Base-by-base conservation (phyloP, 1,140 invertebrate species). In the Plectrocnemia conspersa region DNA sequence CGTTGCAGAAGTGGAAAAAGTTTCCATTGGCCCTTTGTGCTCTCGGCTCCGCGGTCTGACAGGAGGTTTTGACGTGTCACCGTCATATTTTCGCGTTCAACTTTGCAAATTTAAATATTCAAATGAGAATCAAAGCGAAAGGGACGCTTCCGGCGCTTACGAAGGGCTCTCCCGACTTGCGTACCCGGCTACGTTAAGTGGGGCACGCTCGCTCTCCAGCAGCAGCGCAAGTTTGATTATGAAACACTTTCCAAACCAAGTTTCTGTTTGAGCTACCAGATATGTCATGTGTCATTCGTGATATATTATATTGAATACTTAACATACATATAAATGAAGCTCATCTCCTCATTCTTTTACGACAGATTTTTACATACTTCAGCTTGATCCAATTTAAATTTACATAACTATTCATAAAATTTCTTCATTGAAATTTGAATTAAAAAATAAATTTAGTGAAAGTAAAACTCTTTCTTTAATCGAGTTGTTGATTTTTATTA, bases 101-200 rank as follows among this genome's bases (percentile, higher is more conserved):
- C 47, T 49, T 52, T 57, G 35, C 48, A 53, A 58, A 59, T 59
- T 59, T 59, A 59, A 59, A 59, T 59, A 59, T 59, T 59, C 57
- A 59, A 59, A 59, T 59, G 52, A 54, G 57, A 54, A 47, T 42
- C 19, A 54, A 22, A 46, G 52, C 42, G 56, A 38, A 19, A 5
- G 44, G 44, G 23, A 22, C 2, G 33, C 33, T 35, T 44, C 45
- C 52, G 56, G 36, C 41, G 38, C 13, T 13, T 3, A 9, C 16
- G 5, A 27, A 32, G 5, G 25, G 16, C 36, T 9, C 27, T 53
- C 18, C 24, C 40, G 13, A 21, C 50, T 27, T 18, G 11, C 4
- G 21, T 40, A 19, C 21, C n/a, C n/a, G n/a, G n/a, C n/a, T n/a
- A n/a, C n/a, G n/a, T n/a, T n/a, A n/a, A n/a, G n/a, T n/a, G n/a